These are phyloP conservation scores for Cylindroiulus punctatus DNA, from an alignment of 2,888 invertebrate species.

Conservation along the genomic window DNA sequence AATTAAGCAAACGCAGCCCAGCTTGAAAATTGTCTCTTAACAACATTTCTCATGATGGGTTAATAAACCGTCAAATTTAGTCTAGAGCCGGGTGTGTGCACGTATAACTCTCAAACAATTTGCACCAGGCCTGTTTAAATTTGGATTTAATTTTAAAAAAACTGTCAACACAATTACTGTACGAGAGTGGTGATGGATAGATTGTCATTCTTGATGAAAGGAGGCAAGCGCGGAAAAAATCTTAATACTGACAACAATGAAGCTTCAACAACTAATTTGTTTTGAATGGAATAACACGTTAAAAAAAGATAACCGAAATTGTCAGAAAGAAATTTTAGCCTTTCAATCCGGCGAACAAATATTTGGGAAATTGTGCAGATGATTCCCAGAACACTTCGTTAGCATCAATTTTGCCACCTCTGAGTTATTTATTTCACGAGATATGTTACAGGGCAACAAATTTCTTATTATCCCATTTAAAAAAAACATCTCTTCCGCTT, in stretches of 20 bases:
- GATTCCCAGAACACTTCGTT: background rate
- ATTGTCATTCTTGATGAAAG: background rate
- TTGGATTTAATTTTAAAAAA: constrained; percentile 32
- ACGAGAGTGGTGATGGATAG: background rate
- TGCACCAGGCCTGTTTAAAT: background rate
- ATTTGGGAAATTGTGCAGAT: background rate
- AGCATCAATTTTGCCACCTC: background rate
- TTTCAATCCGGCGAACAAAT: background rate
- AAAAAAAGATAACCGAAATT: no score
- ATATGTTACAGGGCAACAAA: constrained; percentile 4
- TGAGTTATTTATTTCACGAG: constrained; percentile 20
- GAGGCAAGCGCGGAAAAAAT: background rate
- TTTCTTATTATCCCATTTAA: background rate
- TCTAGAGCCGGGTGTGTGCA: background rate
- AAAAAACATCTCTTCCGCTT: background rate
- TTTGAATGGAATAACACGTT: background rate
- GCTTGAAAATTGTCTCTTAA: background rate
- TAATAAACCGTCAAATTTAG: background rate
- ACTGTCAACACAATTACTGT: constrained; percentile 24
- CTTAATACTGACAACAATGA: background rate
- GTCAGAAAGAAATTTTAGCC: background rate
- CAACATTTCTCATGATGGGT: background rate
- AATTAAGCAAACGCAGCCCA: background rate
- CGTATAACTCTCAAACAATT: no score
- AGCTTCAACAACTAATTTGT: background rate